These are phyloP conservation scores for Lepidochrysops patricia DNA, from an alignment of 2,888 invertebrate species.

Conservation along the genomic window DNA sequence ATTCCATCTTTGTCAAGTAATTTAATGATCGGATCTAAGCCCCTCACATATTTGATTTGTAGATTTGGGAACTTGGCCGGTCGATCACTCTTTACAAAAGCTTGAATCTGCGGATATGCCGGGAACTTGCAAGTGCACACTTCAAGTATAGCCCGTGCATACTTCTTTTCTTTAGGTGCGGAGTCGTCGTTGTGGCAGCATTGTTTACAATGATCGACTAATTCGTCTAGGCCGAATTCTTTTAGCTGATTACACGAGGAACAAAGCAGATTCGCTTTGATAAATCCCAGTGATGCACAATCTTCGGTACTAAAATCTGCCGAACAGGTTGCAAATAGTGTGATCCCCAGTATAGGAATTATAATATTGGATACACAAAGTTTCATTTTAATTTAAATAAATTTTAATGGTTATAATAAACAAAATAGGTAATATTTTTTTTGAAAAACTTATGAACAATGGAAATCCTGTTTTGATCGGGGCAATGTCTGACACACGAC, in stretches of 20 bases:
- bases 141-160: constrained; percentile 93
- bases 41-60: constrained; percentile 92
- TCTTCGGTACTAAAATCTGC: constrained; percentile 84
- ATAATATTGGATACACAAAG: not conserved
- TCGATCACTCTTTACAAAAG: constrained; percentile 95
- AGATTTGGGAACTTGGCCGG: constrained; percentile 93
- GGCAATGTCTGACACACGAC: not conserved
- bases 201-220: constrained; percentile 82
- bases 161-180: constrained; percentile 80
- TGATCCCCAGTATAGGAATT: not conserved
- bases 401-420: not conserved
- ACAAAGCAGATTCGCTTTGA: constrained; percentile 88
- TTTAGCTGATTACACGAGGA: constrained; percentile 90
- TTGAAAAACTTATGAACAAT: not conserved
- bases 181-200: constrained; percentile 87
- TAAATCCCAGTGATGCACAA: constrained; percentile 89
- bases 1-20: constrained; percentile 89
- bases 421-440: too few species aligned
- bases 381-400: not conserved
- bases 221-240: constrained; percentile 80
- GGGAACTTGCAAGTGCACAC: constrained; percentile 99
- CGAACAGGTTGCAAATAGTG: constrained; percentile 22
- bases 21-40: constrained; percentile 95
- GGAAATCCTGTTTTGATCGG: not conserved
- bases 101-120: constrained; percentile 97